Conservation (phyloP, 1,140 invertebrate genomes). For the Bathynomus jamesi region DNA sequence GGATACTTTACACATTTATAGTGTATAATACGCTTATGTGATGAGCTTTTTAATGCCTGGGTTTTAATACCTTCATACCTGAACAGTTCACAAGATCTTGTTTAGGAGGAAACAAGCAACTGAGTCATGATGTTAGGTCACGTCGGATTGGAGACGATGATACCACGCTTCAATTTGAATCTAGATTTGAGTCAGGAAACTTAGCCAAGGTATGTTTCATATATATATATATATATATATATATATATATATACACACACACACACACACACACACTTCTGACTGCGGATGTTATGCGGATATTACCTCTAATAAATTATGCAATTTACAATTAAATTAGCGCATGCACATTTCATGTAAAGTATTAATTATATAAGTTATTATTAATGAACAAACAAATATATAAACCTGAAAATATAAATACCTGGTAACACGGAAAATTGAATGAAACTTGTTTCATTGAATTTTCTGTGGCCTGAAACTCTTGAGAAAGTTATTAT, state of each 20-base stretch:
- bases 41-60: too few relatives aligned
- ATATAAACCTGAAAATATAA: background rate
- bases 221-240: background rate
- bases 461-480: too few relatives aligned
- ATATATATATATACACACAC: background rate
- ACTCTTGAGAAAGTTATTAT: too few relatives aligned
- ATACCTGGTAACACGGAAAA: too few relatives aligned
- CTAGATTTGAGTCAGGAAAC: conserved; percentile 93
- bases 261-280: background rate
- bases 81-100: conserved; percentile 80
- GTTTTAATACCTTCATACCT: too few relatives aligned
- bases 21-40: too few relatives aligned
- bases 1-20: too few relatives aligned
- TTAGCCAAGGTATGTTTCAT: conserved; percentile 58
- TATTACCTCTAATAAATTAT: background rate
- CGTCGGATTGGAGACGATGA: conserved; percentile 37
- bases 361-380: background rate
- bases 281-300: background rate
- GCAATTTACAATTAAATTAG: background rate
- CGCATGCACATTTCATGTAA: background rate
- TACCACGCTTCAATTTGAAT: conserved; percentile 73
- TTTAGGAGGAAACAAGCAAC: conserved; percentile 54
- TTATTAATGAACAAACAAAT: background rate
- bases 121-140: conserved; percentile 39
- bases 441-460: too few relatives aligned